Evolutionary conservation across 2,888 invertebrate species (phyloP).

Genomic region (Rhodophaea formosa): DNA sequence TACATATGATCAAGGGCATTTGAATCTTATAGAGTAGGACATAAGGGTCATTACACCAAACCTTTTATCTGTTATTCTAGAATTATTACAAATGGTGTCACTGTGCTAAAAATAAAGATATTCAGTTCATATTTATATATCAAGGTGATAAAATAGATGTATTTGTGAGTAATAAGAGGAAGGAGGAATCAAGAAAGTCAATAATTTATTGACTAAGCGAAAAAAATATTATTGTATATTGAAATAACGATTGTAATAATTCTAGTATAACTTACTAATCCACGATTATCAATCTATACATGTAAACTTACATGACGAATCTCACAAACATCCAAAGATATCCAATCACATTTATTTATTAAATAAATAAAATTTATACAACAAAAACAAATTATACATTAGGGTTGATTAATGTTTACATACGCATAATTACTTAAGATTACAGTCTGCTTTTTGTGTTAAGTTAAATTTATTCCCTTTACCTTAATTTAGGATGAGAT

Average conservation of each 20-base stretch:
- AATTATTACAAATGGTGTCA: background rate
- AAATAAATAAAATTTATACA: slow-evolving; percentile 18
- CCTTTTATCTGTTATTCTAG: background rate
- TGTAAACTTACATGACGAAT: slow-evolving; percentile 20
- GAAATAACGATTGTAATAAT: background rate
- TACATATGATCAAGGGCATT: slow-evolving; percentile 5
- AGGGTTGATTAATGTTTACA: slow-evolving; percentile 17
- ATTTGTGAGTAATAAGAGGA: too few species aligned
- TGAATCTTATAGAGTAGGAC: slow-evolving; percentile 1
- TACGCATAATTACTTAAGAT: slow-evolving; percentile 23
- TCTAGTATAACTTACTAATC: background rate
- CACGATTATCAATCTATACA: background rate
- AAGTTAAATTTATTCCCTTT: background rate
- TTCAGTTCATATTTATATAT: too few species aligned
- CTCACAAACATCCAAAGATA: slow-evolving; percentile 35
- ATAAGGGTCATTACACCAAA: slow-evolving; percentile 2
- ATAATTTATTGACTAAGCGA: too few species aligned
- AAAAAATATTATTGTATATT: too few species aligned
- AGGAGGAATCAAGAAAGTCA: too few species aligned
- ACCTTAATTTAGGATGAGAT: background rate
- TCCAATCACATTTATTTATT: slow-evolving; percentile 34
- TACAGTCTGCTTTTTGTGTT: slow-evolving; percentile 22
- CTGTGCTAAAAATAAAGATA: background rate
- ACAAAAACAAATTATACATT: slow-evolving; percentile 14
- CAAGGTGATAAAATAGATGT: too few species aligned